Percentiles rank a stretch among this genome's conserved stretches.
Conservation (phyloP, 2,797 vertebrate genomes). For the Hippoglossus hippoglossus region DNA sequence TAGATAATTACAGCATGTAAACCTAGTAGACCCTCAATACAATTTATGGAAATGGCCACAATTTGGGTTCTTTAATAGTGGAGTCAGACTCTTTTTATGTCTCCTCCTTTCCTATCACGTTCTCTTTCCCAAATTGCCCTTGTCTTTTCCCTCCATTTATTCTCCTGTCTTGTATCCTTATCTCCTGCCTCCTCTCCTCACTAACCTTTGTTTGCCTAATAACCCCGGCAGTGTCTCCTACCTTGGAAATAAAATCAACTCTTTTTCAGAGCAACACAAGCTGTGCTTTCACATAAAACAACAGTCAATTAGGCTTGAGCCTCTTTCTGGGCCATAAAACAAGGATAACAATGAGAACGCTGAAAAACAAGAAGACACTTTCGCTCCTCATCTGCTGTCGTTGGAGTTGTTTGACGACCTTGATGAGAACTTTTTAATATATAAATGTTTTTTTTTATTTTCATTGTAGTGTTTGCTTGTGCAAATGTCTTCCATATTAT, state of each 20-base stretch:
- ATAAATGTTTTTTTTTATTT: conserved; percentile 2
- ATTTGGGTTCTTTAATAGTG: no score
- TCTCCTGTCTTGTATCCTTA: neutral
- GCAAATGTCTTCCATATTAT: conserved; percentile 17
- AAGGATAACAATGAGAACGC: conserved; percentile 42
- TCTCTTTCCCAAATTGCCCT: no score
- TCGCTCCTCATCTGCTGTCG: conserved; percentile 12
- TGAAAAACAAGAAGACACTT: conserved; percentile 13
- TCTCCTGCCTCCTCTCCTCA: conserved; percentile 1
- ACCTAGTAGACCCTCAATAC: no score
- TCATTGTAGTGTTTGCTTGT: conserved; percentile 4
- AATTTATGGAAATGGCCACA: no score
- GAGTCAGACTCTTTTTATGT: neutral
- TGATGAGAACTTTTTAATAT: conserved; percentile 3
- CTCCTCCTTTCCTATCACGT: neutral
- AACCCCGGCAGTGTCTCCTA: conserved; percentile 53
- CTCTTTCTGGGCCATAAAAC: conserved; percentile 51
- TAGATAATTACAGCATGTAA: no score
- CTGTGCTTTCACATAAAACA: conserved; percentile 63
- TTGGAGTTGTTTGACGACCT: conserved; percentile 11
- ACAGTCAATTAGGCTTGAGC: conserved; percentile 55
- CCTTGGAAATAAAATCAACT: conserved; percentile 42
- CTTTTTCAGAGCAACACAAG: conserved; percentile 44
- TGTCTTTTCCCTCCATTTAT: neutral
- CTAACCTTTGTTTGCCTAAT: conserved; percentile 48